Evolutionary conservation across 2,797 vertebrate genomes (phyloP), one percentile per base, ranked within the genome.

Genomic region (Crax fasciolata): DNA sequence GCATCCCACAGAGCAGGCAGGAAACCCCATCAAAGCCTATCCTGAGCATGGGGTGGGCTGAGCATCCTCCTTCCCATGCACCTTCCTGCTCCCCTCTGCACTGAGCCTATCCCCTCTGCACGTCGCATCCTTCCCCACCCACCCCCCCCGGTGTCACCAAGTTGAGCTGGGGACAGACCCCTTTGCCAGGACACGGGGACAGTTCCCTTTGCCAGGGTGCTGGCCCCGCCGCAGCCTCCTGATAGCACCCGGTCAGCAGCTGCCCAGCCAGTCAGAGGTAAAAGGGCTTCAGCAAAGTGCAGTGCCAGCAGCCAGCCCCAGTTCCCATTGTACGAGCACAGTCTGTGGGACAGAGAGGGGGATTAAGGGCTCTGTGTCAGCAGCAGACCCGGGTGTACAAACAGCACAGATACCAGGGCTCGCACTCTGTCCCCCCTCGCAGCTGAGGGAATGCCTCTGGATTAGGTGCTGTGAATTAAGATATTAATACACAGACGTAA

Each of bases 211-310:
- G 4, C 61, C 76, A 77, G 66, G 32, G 68, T 5, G 4, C 59
- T 65, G 82, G 89, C 84, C 46, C 85, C 20, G 2, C 74, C 32
- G 6, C 30, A 80, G 82, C 82, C 93, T 87, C 70, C 82, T 24
- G 38, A 90, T 97, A 97, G 83, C 85, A 93, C 97, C 95, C 97
- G 80, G 98, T 99, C 99, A 99, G 99, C 98, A 99, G 97, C 98
- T 98, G 98, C 98, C 98, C 98, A 99, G 98, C 98, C 97, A 98
- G 98, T 98, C 98, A 98, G 98, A 97, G 97, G 94, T 96, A 97
- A 98, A 98, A 98, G 95, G 90, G 96, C 89, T 96, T 97, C 96
- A 94, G 93, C 57, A 98, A 98, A 98, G 62, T 97, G 97, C 97
- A 97, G 95, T 96, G 97, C 96, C 96, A 97, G 97, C 97, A 98